phyloP scores from a whole-genome alignment of 1,140 invertebrate genomes.

The Pseudomyrmex concolor region DNA sequence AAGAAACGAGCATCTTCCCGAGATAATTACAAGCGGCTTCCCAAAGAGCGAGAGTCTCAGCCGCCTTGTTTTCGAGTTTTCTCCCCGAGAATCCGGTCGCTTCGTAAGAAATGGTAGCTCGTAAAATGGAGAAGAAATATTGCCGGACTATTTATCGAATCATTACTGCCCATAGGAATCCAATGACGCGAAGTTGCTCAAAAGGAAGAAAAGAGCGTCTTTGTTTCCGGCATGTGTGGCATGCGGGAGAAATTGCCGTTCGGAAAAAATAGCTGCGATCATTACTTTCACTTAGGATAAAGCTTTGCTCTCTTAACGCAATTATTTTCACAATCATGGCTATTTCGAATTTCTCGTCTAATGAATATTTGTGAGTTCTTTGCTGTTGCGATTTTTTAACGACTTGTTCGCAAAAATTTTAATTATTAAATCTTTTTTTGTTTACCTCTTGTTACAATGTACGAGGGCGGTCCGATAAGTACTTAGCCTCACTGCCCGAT shows the following conservation, averaged over 20 bases:
- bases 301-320: conserved; percentile 10
- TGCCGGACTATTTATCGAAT: conserved; percentile 69
- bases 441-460: neutral
- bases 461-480: no score
- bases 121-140: conserved; percentile 62
- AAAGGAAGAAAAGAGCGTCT: conserved; percentile 19
- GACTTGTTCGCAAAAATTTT: neutral
- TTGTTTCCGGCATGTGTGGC: conserved; percentile 14
- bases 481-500: no score
- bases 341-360: neutral
- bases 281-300: conserved; percentile 26
- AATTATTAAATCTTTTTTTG: neutral
- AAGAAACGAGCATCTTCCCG: conserved; percentile 36
- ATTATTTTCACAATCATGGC: conserved; percentile 22
- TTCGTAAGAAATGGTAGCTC: conserved; percentile 37
- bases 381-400: neutral
- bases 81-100: conserved; percentile 1
- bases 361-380: neutral
- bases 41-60: conserved; percentile 25
- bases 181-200: conserved; percentile 57
- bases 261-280: conserved; percentile 24
- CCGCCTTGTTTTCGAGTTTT: conserved; percentile 34
- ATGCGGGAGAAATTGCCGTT: conserved; percentile 50
- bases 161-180: conserved; percentile 69
- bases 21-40: conserved; percentile 65